phyloP scores from a whole-genome alignment of 2,888 invertebrate genomes.

The Malthinus seriepunctatus region DNA sequence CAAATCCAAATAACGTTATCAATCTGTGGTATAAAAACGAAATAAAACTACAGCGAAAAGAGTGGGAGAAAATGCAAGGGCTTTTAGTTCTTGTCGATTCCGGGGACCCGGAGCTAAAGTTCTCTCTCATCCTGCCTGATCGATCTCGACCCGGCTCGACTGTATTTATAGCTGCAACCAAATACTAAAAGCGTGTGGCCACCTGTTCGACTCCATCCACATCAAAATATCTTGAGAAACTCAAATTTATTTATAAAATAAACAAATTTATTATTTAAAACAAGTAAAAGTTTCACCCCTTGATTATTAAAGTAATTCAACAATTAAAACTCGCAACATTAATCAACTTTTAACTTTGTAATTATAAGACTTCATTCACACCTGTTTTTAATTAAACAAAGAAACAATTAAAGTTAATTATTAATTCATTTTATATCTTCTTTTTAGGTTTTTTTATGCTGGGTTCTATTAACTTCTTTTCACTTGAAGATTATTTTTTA shows the following conservation, averaged over 20 bases:
- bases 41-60: conserved; percentile 10
- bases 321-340: background rate
- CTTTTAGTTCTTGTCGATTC: conserved; percentile 26
- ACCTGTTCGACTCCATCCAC: conserved; percentile 30
- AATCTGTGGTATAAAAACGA: conserved; percentile 8
- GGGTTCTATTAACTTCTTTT: too few species aligned
- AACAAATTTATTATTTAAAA: too few species aligned
- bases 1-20: conserved; percentile 15
- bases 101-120: conserved; percentile 35
- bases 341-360: conserved; percentile 1
- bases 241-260: too few species aligned
- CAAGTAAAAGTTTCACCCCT: too few species aligned
- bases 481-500: too few species aligned
- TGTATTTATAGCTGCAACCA: conserved; percentile 41
- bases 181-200: conserved; percentile 35
- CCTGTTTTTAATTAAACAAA: background rate
- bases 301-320: too few species aligned
- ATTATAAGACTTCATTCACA: background rate
- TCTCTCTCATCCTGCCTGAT: conserved; percentile 35
- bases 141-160: conserved; percentile 39
- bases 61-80: conserved; percentile 4
- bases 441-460: too few species aligned
- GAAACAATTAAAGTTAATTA: too few species aligned
- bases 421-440: too few species aligned
- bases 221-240: background rate